Conservation (phyloP, 2,888 invertebrate species). For the Pheosia gnoma region DNA sequence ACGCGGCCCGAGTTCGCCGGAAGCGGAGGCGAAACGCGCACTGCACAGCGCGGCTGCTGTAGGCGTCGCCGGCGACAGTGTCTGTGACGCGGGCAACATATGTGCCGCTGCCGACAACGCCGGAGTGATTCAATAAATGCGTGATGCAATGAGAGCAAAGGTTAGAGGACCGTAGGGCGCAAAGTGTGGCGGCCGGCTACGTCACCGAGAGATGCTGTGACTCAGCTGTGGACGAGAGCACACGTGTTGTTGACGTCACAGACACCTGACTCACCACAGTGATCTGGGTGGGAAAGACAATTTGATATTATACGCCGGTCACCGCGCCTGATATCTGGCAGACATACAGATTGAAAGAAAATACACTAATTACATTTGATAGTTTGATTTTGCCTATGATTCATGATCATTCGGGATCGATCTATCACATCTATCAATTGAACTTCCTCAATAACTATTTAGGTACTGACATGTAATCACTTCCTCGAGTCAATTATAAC, state of each 20-base stretch:
- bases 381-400: not conserved
- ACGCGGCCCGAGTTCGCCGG: conserved; percentile 61
- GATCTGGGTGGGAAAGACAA: conserved; percentile 51
- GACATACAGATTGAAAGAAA: not conserved
- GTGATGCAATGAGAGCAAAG: conserved; percentile 48
- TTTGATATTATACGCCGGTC: conserved; percentile 24
- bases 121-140: conserved; percentile 45
- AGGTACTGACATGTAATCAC: too few species aligned
- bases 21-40: conserved; percentile 70
- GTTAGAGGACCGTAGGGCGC: conserved; percentile 55
- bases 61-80: conserved; percentile 50
- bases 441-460: too few species aligned
- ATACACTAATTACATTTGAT: not conserved
- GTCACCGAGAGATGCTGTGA: conserved; percentile 68
- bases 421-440: too few species aligned
- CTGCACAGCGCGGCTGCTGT: conserved; percentile 38
- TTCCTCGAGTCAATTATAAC: too few species aligned
- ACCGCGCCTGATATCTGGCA: conserved; percentile 11
- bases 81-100: conserved; percentile 9
- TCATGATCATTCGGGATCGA: too few species aligned
- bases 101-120: conserved; percentile 14
- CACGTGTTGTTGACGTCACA: conserved; percentile 74
- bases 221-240: conserved; percentile 58
- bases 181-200: conserved; percentile 47
- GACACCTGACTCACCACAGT: conserved; percentile 67